Evolutionary conservation across 2,113 vertebrate genomes (phyloP).

Genomic region (Ailuropoda melanoleuca): DNA sequence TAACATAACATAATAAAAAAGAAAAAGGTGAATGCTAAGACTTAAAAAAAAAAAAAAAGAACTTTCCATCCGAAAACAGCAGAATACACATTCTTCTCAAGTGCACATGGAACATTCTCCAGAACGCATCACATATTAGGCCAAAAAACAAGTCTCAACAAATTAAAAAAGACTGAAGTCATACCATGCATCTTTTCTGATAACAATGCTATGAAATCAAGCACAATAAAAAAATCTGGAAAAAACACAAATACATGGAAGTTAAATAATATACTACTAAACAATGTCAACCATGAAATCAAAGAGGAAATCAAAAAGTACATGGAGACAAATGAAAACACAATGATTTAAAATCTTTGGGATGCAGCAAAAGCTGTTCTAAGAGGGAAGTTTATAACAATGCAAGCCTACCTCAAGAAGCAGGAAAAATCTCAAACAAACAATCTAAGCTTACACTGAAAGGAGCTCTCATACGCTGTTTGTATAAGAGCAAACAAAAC

Average conservation of each 20-base stretch:
- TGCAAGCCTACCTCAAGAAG: not conserved
- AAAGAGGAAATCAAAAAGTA: not conserved
- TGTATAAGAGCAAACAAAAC: not conserved
- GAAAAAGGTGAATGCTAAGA: no score
- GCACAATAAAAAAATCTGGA: not conserved
- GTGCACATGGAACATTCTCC: not conserved
- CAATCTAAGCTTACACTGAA: not conserved
- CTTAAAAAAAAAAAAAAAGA: not conserved
- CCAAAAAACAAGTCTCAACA: not conserved
- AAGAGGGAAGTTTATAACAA: not conserved
- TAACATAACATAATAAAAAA: no score
- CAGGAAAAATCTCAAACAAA: not conserved
- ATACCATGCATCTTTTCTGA: not conserved
- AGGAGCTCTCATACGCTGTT: not conserved
- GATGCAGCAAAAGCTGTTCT: not conserved
- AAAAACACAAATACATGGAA: not conserved
- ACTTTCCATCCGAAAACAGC: not conserved
- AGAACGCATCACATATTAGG: not conserved
- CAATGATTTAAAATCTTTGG: not conserved
- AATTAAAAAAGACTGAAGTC: not conserved
- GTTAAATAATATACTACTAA: not conserved
- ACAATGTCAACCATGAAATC: not conserved
- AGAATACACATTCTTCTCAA: not conserved
- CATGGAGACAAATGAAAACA: not conserved
- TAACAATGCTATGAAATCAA: not conserved